Evolutionary conservation across 2,797 vertebrate genomes (phyloP).

Genomic region (Ambastaia sidthimunki): DNA sequence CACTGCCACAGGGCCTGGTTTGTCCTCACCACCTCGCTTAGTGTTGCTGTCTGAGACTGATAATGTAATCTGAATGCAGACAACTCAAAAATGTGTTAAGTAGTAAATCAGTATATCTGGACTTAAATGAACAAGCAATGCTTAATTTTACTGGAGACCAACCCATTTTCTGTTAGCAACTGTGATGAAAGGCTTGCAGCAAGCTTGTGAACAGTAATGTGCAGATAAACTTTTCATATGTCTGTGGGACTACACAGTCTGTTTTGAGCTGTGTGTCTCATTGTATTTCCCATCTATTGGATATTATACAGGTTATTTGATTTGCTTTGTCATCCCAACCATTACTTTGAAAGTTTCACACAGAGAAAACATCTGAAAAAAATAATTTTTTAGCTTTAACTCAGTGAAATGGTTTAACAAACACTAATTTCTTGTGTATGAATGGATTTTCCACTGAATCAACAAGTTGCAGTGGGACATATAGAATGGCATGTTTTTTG

Average conservation of each 20-base stretch:
- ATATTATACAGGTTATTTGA: background rate
- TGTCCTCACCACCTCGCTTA: slow-evolving; percentile 51
- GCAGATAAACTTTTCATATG: slow-evolving; percentile 1
- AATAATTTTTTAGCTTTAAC: background rate
- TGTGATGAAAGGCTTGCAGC: background rate
- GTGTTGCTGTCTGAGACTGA: slow-evolving; percentile 14
- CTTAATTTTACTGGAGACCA: slow-evolving; percentile 14
- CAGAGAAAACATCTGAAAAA: too few relatives aligned
- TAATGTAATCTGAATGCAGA: background rate
- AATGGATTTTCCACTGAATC: background rate
- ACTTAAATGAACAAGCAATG: slow-evolving; percentile 33
- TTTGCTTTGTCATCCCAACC: too few relatives aligned
- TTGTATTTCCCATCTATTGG: background rate
- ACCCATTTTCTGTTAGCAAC: background rate
- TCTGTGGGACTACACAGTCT: background rate
- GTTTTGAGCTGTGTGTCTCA: background rate
- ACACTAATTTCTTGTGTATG: background rate
- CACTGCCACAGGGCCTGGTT: slow-evolving; percentile 60
- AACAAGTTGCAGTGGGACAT: background rate
- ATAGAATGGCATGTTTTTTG: background rate
- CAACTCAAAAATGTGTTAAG: background rate
- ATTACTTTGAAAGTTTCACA: too few relatives aligned
- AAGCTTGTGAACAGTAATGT: slow-evolving; percentile 10
- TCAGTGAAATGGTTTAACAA: background rate
- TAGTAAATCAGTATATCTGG: slow-evolving; percentile 18